Base-by-base conservation (phyloP, 2,888 invertebrate species). In the Dastarcus helophoroides region DNA sequence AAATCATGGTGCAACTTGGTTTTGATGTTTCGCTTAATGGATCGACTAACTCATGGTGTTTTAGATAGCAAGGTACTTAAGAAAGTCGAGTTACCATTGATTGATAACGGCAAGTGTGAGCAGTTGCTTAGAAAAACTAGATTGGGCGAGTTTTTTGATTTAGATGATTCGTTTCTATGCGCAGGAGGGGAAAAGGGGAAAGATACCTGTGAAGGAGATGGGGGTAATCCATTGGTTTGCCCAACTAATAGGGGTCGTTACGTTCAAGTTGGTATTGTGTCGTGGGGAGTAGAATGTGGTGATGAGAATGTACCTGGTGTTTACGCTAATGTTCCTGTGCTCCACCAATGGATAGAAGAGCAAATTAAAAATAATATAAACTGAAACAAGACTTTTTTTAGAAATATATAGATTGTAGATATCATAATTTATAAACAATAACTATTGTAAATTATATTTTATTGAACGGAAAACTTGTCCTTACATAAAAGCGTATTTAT, bases 261-360 rank as follows among this genome's bases (percentile, higher is more conserved):
- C 56, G 71, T 76, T 8, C 75, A 85, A 48, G 69, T 71, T 2
- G 89, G 90, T 0, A 73, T 88, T 7, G 83, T 88, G 0, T 76
- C 86, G 0, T 89, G 89, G 88, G 89, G 89, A 11, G 79, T 90
- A 30, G 83, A 82, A 4, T 90, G 89, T 46, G 88, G 86, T 0
- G 62, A 63, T 17, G 52, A 62, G 38, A 22, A 29, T 8, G 65
- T 71, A 10, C 84, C 83, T 0, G 84, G 80, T 0, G 79, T 83
- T 0, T 86, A 85, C 51, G 78, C 73, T 0, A 76, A 78, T 51
- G 69, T 86, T 2, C 65, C 72, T 1, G 53, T 63, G 14, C 65
- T 76, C 7, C 64, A 76, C 1, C 54, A 61, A 7, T 86, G 86
- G 85, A 76, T 88, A n/a, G n/a, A n/a, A n/a, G n/a, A n/a, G n/a